Base-by-base conservation (phyloP, 2,888 invertebrate species). In the Phymatocera aterrima region DNA sequence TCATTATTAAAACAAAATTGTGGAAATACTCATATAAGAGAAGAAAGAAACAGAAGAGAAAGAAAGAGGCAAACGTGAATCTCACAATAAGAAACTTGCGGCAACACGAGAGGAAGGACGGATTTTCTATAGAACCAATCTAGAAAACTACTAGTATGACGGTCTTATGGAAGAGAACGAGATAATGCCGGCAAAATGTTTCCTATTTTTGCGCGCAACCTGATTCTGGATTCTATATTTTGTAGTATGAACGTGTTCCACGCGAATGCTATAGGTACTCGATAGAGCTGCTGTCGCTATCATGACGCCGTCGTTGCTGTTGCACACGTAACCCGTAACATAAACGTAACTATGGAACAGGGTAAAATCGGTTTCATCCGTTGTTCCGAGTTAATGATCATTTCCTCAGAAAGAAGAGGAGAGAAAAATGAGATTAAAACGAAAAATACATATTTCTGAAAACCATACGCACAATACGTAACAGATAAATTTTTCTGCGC, bases 331-430 rank as follows among this genome's bases (percentile, higher is more conserved):
- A 48, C n/a, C n/a, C n/a, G 51, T 51, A 72, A 72, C 31, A 34
- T 48, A 72, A 51, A 72, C 51, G 51, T n/a, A 51, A 43, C 18
- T n/a, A 34, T n/a, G n/a, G 8, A 51, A 34, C 15, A n/a, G 31
- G 34, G 72, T 51, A 72, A 72, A 72, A 72, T 72, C 31, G 72
- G 6, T 51, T 51, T 51, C 48, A 48, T 48, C 72, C 72, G 18
- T 48, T 43, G 3, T 72, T 51, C 28, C 4, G 8, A n/a, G 34
- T 51, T 70, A 34, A 72, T 72, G 18, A 72, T 51, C 72, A 72
- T 51, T 34, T 34, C 51, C 34, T 51, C 4, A 2, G 0, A 72
- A 24, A 72, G 28, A 24, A n/a, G 6, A 3, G n/a, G 28, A 10
- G 28, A 34, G 12, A 28, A 28, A 18, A 28, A 61, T 6, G 28